phyloP scores from a whole-genome alignment of 1,140 invertebrate genomes.

The Heliothis subflexa region DNA sequence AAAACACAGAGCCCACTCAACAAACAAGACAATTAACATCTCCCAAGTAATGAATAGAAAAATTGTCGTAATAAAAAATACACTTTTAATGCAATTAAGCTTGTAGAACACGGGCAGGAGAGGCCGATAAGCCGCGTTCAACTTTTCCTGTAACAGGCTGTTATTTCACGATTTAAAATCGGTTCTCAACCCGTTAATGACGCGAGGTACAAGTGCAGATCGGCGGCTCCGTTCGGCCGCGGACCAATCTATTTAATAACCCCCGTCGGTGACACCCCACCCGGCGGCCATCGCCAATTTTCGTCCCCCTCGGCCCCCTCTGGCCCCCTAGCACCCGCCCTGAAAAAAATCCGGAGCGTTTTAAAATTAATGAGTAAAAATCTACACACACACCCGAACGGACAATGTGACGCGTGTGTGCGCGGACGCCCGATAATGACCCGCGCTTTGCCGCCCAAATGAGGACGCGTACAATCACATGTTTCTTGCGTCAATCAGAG shows the following conservation, averaged over 20 bases:
- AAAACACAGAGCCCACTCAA: constrained; percentile 10
- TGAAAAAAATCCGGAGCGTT: constrained; percentile 87
- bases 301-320: constrained; percentile 71
- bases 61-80: constrained; percentile 68
- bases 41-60: constrained; percentile 58
- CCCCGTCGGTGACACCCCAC: constrained; percentile 84
- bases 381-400: constrained; percentile 80
- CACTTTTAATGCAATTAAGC: constrained; percentile 81
- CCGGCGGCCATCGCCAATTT: constrained; percentile 85
- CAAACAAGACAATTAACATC: constrained; percentile 40
- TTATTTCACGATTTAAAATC: constrained; percentile 85
- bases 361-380: constrained; percentile 88
- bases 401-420: constrained; percentile 73
- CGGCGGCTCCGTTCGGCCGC: constrained; percentile 84
- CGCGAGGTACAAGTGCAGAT: constrained; percentile 86
- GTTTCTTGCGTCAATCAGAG: constrained; percentile 36
- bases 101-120: constrained; percentile 74
- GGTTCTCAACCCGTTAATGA: constrained; percentile 87
- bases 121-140: constrained; percentile 80
- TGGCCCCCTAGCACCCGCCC: constrained; percentile 81
- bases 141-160: constrained; percentile 85
- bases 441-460: constrained; percentile 71
- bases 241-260: constrained; percentile 87
- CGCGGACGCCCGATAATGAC: constrained; percentile 73
- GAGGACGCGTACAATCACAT: constrained; percentile 58